These are phyloP conservation scores for Paramuricea clavata DNA, from an alignment of 92 coral and sea anemone genomes.

Conservation along the genomic window DNA sequence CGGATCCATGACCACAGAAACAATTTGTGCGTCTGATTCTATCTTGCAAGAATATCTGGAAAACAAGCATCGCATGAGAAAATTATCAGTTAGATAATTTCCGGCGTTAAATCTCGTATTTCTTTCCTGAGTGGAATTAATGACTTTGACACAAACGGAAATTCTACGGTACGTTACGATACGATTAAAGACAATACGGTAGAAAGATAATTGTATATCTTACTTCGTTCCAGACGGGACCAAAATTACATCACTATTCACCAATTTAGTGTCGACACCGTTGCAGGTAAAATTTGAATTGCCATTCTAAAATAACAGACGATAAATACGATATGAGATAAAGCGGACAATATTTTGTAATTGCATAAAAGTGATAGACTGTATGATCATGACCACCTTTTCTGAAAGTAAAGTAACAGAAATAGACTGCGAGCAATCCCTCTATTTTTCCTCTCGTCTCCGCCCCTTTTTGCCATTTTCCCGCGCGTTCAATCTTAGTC, in stretches of 20 bases:
- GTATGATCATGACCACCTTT: too few relatives aligned
- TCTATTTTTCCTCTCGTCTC: too few relatives aligned
- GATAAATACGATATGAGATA: too few relatives aligned
- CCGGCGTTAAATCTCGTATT: too few relatives aligned
- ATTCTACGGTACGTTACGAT: not conserved
- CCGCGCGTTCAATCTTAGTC: too few relatives aligned
- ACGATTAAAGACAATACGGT: not conserved
- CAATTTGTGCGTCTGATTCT: slow-evolving; percentile 71
- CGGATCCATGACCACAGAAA: slow-evolving; percentile 92
- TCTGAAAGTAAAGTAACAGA: too few relatives aligned
- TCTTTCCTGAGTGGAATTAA: too few relatives aligned
- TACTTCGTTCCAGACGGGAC: slow-evolving; percentile 82
- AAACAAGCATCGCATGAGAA: not conserved
- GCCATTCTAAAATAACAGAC: slow-evolving; percentile 82
- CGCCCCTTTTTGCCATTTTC: too few relatives aligned
- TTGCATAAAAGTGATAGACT: too few relatives aligned
- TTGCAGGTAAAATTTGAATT: slow-evolving; percentile 73
- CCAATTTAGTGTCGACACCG: slow-evolving; percentile 68
- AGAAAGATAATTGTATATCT: slow-evolving; percentile 12
- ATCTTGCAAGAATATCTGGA: slow-evolving; percentile 79
- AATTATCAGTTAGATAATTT: too few relatives aligned
- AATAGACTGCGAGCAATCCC: too few relatives aligned
- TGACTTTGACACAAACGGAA: not conserved
- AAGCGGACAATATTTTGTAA: too few relatives aligned
- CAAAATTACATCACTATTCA: slow-evolving; percentile 82